These are phyloP conservation scores for Anastatus disparis DNA, from an alignment of 1,140 invertebrate genomes.

Conservation along the genomic window DNA sequence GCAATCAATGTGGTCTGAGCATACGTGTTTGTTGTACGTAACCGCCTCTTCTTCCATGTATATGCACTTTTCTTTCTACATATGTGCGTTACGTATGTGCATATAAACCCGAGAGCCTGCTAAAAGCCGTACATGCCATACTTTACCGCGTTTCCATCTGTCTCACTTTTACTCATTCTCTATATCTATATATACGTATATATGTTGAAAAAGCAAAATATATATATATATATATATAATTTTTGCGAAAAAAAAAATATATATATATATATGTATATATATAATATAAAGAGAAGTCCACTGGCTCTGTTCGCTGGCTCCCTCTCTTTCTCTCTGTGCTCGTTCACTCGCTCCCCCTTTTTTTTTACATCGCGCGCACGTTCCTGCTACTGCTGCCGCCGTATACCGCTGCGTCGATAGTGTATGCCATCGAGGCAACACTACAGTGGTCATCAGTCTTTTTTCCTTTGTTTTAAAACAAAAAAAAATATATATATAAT, in stretches of 20 bases:
- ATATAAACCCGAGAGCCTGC: background rate
- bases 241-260: too few relatives aligned
- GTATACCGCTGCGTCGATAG: constrained; percentile 14
- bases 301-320: too few relatives aligned
- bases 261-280: too few relatives aligned
- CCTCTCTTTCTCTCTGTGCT: constrained; percentile 1
- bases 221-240: too few relatives aligned
- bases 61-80: too few relatives aligned
- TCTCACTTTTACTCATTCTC: background rate
- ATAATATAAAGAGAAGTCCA: too few relatives aligned
- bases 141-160: constrained; percentile 15
- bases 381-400: constrained; percentile 16
- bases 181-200: background rate
- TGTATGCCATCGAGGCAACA: too few relatives aligned
- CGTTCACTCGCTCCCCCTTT: constrained; percentile 8
- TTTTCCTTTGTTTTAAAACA: constrained; percentile 10
- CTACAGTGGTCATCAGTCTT: constrained; percentile 3
- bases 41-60: constrained; percentile 13
- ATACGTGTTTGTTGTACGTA: constrained; percentile 46
- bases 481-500: too few relatives aligned
- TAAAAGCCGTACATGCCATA: constrained; percentile 7
- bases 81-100: constrained; percentile 23
- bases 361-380: too few relatives aligned
- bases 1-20: constrained; percentile 46
- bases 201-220: too few relatives aligned